These are phyloP conservation scores for Drosophila villosipedis DNA, from an alignment of 2,888 invertebrate genomes.

Conservation along the genomic window DNA sequence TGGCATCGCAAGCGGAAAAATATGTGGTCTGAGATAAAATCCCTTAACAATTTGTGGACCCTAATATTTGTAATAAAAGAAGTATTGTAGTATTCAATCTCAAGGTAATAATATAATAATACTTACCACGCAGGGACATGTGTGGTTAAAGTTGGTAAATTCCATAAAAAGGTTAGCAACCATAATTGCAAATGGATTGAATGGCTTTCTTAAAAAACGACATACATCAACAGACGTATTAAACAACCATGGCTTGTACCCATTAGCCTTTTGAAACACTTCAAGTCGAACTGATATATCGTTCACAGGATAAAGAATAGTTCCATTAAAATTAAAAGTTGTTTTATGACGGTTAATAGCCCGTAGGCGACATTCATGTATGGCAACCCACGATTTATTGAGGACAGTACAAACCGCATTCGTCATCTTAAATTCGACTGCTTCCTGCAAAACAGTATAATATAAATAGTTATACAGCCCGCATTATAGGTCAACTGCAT, in stretches of 20 bases:
- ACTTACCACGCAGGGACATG: slow-evolving; percentile 33
- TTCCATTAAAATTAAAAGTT: slow-evolving; percentile 21
- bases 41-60: slow-evolving; percentile 24
- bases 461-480: background rate
- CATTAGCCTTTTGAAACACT: slow-evolving; percentile 35
- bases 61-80: slow-evolving; percentile 1
- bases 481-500: no score
- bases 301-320: slow-evolving; percentile 16
- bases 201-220: slow-evolving; percentile 2
- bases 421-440: slow-evolving; percentile 39
- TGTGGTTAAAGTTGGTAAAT: slow-evolving; percentile 30
- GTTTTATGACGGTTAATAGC: slow-evolving; percentile 29
- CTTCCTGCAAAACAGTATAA: slow-evolving; percentile 22
- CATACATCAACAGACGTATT: slow-evolving; percentile 19
- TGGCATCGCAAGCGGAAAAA: slow-evolving; percentile 7
- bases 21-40: slow-evolving; percentile 1
- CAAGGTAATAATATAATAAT: background rate
- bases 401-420: slow-evolving; percentile 41
- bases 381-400: slow-evolving; percentile 46
- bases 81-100: background rate
- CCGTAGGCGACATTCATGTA: slow-evolving; percentile 41
- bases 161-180: slow-evolving; percentile 2
- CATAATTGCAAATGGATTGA: slow-evolving; percentile 14
- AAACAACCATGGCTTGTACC: slow-evolving; percentile 35
- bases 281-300: background rate